These are phyloP conservation scores for Melipona beecheii DNA, from an alignment of 2,888 invertebrate species.

Conservation along the genomic window DNA sequence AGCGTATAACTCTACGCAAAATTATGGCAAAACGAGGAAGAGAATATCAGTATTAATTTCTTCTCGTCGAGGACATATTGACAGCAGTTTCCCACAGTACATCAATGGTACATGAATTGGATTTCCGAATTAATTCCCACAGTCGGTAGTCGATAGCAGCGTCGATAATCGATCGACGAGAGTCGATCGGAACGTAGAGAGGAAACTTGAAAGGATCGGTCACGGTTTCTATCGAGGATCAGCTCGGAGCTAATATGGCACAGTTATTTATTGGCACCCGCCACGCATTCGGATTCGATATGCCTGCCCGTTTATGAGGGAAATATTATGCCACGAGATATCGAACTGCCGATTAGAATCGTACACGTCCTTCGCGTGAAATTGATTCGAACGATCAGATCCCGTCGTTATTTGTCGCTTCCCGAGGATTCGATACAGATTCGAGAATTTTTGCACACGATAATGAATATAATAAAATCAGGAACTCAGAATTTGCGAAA, in stretches of 20 bases:
- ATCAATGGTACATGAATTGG: constrained; percentile 8
- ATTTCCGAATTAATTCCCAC: constrained; percentile 66
- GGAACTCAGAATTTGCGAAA: neutral
- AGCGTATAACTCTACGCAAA: too few species aligned
- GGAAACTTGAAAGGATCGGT: constrained; percentile 51
- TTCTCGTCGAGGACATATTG: neutral
- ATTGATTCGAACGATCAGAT: constrained; percentile 48
- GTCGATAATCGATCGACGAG: constrained; percentile 66
- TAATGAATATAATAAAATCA: too few species aligned
- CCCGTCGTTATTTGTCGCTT: constrained; percentile 6
- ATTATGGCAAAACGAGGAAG: too few species aligned
- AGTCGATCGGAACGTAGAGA: constrained; percentile 29
- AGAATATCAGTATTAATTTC: neutral
- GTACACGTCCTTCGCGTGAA: constrained; percentile 49
- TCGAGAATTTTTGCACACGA: too few species aligned
- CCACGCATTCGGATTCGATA: constrained; percentile 64
- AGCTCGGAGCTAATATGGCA: constrained; percentile 23
- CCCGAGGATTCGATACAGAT: neutral
- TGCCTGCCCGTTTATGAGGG: constrained; percentile 68
- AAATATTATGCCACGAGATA: constrained; percentile 70
- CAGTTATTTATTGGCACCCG: constrained; percentile 70
- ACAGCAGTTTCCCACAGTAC: constrained; percentile 37
- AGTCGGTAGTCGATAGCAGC: constrained; percentile 43
- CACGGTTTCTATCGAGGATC: constrained; percentile 41
- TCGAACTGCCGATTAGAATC: constrained; percentile 74